Conservation (phyloP, 2,113 vertebrate species). For the Pandion haliaetus region DNA sequence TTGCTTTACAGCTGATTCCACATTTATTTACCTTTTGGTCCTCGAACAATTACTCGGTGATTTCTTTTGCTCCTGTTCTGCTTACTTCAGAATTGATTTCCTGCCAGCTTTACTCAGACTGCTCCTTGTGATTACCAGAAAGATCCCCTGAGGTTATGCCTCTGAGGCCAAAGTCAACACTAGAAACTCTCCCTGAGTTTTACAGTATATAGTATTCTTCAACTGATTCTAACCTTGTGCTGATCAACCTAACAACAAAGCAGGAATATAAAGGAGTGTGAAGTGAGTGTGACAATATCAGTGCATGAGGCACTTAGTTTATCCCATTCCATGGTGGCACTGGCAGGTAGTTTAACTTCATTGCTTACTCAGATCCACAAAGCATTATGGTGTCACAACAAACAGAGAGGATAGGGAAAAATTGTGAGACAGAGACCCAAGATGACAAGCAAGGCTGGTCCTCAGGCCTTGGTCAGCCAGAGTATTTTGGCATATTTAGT, state of each 20-base stretch:
- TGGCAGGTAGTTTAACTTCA: neutral
- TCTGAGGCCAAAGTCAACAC: neutral
- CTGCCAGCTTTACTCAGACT: neutral
- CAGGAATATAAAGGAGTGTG: neutral
- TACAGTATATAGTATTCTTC: neutral
- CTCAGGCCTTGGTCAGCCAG: neutral
- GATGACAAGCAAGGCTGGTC: neutral
- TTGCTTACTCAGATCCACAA: neutral
- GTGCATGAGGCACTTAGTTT: neutral
- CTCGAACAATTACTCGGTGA: neutral
- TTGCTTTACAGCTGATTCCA: neutral
- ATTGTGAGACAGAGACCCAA: neutral
- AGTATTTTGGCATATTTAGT: neutral
- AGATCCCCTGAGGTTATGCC: neutral
- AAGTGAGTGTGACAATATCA: neutral
- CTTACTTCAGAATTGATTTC: neutral
- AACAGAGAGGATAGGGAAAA: neutral
- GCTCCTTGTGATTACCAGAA: neutral
- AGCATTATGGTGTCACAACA: neutral
- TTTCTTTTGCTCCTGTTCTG: neutral
- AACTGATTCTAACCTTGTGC: neutral
- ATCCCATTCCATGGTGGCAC: neutral
- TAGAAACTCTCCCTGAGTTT: neutral
- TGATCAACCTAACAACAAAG: neutral
- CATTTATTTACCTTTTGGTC: neutral